phyloP scores from a whole-genome alignment of 2,797 vertebrate genomes.

The Pogonophryne albipinna region DNA sequence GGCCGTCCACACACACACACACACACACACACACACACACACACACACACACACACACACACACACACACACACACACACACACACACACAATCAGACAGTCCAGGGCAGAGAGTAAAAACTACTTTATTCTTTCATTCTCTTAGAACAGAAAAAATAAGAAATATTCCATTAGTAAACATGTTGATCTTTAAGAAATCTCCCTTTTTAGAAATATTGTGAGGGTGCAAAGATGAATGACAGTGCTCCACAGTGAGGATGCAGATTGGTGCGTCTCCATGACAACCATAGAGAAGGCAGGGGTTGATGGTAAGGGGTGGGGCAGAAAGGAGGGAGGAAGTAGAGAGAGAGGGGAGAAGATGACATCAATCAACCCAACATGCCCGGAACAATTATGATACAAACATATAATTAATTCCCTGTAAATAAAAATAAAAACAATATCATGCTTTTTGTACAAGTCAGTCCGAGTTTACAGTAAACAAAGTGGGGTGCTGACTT shows the following conservation, averaged over 20 bases:
- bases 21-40: conserved; percentile 20
- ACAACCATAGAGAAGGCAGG: conserved; percentile 64
- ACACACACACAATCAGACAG: conserved; percentile 31
- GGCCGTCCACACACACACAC: conserved; percentile 3
- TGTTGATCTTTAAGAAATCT: conserved; percentile 82
- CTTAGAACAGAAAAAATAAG: conserved; percentile 82
- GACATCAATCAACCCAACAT: conserved; percentile 80
- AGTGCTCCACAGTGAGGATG: conserved; percentile 77
- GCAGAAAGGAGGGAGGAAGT: conserved; percentile 41
- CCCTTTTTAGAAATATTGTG: conserved; percentile 77
- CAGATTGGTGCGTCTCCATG: conserved; percentile 76
- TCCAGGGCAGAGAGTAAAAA: conserved; percentile 77
- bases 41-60: conserved; percentile 4
- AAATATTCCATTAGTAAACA: conserved; percentile 84
- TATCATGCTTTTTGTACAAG: conserved; percentile 76
- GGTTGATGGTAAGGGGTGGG: conserved; percentile 20
- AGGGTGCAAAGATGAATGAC: conserved; percentile 81
- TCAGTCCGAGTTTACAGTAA: conserved; percentile 62
- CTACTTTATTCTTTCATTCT: conserved; percentile 87
- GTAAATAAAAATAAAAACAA: conserved; percentile 49
- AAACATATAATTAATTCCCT: conserved; percentile 59
- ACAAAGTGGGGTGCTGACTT: conserved; percentile 63
- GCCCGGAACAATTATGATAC: conserved; percentile 76
- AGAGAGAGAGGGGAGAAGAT: conserved; percentile 52
- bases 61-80: conserved; percentile 3